phyloP scores from a whole-genome alignment of 1,140 invertebrate genomes.

The Drosophila sechellia region DNA sequence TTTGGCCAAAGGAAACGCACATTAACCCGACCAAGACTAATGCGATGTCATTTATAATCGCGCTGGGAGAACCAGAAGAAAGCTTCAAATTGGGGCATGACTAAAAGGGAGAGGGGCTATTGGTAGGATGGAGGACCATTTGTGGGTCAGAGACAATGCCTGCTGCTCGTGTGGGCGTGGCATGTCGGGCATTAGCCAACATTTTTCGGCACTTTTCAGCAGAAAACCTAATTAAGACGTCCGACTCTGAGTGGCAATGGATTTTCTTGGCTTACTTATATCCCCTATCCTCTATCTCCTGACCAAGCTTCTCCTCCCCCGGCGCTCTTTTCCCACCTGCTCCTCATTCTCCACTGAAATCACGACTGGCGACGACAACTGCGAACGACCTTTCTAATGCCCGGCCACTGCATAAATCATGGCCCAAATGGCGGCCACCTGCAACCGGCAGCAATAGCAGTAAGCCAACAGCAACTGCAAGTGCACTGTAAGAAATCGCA shows the following conservation, averaged over 20 bases:
- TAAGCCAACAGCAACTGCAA: conserved; percentile 7
- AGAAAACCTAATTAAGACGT: conserved; percentile 56
- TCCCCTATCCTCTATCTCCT: not conserved
- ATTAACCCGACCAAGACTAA: conserved; percentile 74
- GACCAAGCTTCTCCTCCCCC: not conserved
- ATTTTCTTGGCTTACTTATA: conserved; percentile 1
- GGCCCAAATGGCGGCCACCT: conserved; percentile 51
- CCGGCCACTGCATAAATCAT: conserved; percentile 51
- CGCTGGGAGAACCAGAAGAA: conserved; percentile 43
- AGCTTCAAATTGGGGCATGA: conserved; percentile 48
- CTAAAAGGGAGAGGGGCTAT: not conserved
- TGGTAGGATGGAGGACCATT: conserved; percentile 12
- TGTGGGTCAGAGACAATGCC: conserved; percentile 36
- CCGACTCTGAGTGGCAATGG: conserved; percentile 25
- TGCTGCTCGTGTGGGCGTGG: conserved; percentile 24
- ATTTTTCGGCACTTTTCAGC: conserved; percentile 36
- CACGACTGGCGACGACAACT: conserved; percentile 51
- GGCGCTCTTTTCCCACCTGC: not conserved
- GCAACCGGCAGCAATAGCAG: conserved; percentile 22
- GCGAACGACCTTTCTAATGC: conserved; percentile 53
- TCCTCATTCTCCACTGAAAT: conserved; percentile 12
- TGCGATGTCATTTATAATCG: conserved; percentile 63
- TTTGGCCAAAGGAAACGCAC: conserved; percentile 57
- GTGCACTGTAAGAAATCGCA: conserved; percentile 2
- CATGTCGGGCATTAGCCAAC: conserved; percentile 22